Evolutionary conservation across 2,888 invertebrate species (phyloP).

Genomic region (Thalpophila matura): DNA sequence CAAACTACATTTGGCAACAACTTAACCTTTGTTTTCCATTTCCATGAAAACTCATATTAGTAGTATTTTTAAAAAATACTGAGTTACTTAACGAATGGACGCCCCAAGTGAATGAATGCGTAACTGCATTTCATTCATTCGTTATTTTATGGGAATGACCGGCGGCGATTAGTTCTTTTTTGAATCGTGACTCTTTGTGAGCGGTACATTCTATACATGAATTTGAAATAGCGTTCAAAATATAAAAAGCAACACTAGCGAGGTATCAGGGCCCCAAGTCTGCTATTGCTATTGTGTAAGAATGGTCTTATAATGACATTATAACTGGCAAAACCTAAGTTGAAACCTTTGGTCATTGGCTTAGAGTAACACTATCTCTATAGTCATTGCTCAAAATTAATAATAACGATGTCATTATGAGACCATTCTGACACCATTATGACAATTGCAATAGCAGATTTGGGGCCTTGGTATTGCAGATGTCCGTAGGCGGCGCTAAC

Average conservation of each 20-base stretch:
- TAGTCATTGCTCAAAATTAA: no score
- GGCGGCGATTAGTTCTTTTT: slow-evolving; percentile 11
- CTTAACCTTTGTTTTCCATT: not conserved
- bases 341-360: no score
- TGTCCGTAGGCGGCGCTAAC: no score
- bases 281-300: no score
- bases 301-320: no score
- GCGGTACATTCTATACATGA: not conserved
- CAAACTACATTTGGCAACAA: not conserved
- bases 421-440: no score
- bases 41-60: not conserved
- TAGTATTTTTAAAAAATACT: not conserved
- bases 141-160: slow-evolving; percentile 8
- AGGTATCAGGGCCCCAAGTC: no score
- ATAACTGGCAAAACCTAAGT: no score
- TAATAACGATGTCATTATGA: no score
- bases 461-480: no score
- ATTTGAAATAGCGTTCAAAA: slow-evolving; percentile 9
- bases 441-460: no score
- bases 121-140: slow-evolving; percentile 36
- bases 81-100: not conserved
- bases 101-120: slow-evolving; percentile 12
- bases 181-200: slow-evolving; percentile 11
- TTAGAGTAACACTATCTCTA: no score
- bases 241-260: not conserved